phyloP scores from a whole-genome alignment of 2,113 vertebrate species.

The Pituophis catenifer region DNA sequence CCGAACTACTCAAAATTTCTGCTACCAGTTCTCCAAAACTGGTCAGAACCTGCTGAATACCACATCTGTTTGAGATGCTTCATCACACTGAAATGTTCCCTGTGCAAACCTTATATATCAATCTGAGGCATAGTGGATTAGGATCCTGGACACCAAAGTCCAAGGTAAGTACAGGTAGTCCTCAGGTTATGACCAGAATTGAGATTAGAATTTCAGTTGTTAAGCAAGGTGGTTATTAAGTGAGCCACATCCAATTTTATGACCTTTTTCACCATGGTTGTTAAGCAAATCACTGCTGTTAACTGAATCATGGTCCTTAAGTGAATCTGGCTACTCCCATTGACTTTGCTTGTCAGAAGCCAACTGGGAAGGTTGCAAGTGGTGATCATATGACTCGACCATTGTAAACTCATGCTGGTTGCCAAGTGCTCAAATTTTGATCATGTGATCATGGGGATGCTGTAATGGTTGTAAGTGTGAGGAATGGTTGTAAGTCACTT shows the following conservation, averaged over 20 bases:
- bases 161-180: not conserved
- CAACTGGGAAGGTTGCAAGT: not conserved
- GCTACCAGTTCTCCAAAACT: too few relatives aligned
- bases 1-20: too few relatives aligned
- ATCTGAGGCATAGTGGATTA: not conserved
- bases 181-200: not conserved
- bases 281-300: not conserved
- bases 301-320: not conserved
- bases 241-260: not conserved
- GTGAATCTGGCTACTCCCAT: not conserved
- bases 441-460: not conserved
- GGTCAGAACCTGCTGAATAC: too few relatives aligned
- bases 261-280: too few relatives aligned
- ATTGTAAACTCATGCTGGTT: not conserved
- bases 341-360: not conserved
- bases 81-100: not conserved
- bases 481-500: not conserved
- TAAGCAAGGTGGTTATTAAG: not conserved
- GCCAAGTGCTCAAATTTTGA: not conserved
- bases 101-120: not conserved
- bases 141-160: not conserved
- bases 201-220: not conserved
- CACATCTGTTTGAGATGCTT: not conserved
- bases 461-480: not conserved
- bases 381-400: not conserved